Conservation (phyloP, 2,797 vertebrate genomes). For the Sebastes oblongus region DNA sequence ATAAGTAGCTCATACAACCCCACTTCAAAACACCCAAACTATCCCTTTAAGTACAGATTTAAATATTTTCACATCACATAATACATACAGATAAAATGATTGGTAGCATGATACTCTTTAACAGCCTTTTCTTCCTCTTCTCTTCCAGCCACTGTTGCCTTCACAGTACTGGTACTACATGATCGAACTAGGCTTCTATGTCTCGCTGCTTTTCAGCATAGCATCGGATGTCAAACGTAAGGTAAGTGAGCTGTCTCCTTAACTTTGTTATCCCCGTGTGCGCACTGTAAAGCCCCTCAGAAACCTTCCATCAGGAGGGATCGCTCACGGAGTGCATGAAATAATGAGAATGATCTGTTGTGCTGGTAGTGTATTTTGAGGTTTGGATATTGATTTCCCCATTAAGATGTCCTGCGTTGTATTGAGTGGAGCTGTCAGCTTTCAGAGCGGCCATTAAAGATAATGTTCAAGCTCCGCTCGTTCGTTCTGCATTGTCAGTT, state of each 20-base stretch:
- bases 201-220: slow-evolving; percentile 92
- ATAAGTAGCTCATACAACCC: too few relatives aligned
- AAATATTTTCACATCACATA: background rate
- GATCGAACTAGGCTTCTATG: slow-evolving; percentile 94
- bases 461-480: background rate
- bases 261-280: background rate
- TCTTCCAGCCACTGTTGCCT: slow-evolving; percentile 84
- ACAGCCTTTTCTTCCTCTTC: background rate
- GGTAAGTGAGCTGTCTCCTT: slow-evolving; percentile 80
- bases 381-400: slow-evolving; percentile 43
- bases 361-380: slow-evolving; percentile 34
- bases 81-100: background rate
- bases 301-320: slow-evolving; percentile 12
- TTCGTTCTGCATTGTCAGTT: background rate
- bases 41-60: background rate
- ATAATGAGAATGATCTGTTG: slow-evolving; percentile 22
- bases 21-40: too few relatives aligned
- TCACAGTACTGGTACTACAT: slow-evolving; percentile 95
- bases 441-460: background rate
- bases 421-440: slow-evolving; percentile 26
- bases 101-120: background rate
- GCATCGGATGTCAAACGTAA: slow-evolving; percentile 95
- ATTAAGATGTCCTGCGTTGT: slow-evolving; percentile 11
- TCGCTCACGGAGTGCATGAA: slow-evolving; percentile 5
- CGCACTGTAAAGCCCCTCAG: background rate